These are phyloP conservation scores for Schizopygopsis pylzovi DNA, from an alignment of 2,797 vertebrate species.

Conservation along the genomic window DNA sequence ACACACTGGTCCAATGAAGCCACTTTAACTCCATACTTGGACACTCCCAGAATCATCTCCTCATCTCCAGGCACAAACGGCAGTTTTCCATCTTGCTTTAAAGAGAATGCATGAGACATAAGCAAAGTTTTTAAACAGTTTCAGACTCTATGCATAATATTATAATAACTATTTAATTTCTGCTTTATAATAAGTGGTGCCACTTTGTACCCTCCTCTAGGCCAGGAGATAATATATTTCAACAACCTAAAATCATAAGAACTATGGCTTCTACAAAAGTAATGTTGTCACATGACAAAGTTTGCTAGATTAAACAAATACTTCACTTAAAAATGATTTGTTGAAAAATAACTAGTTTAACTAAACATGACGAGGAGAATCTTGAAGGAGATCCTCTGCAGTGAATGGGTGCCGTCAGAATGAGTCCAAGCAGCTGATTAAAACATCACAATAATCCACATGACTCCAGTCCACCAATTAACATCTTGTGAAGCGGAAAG, in stretches of 20 bases:
- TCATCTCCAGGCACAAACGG: constrained; percentile 94
- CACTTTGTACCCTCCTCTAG: background rate
- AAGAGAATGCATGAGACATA: constrained; percentile 45
- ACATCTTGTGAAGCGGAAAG: background rate
- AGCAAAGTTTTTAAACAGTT: constrained; percentile 8
- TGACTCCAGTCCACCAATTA: background rate
- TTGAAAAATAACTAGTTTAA: background rate
- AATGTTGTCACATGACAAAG: background rate
- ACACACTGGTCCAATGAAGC: constrained; percentile 94
- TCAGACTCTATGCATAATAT: background rate
- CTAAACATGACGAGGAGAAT: background rate
- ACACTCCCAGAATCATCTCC: constrained; percentile 93
- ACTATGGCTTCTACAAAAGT: background rate
- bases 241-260: background rate
- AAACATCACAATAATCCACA: too few relatives aligned
- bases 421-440: too few relatives aligned
- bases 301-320: background rate
- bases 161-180: background rate
- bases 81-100: constrained; percentile 97
- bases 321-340: background rate
- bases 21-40: constrained; percentile 95
- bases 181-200: background rate
- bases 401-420: too few relatives aligned
- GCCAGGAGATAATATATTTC: too few relatives aligned
- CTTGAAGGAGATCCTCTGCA: too few relatives aligned